Evolutionary conservation across 2,113 vertebrate species (phyloP).

Genomic region (Scatophagus argus): DNA sequence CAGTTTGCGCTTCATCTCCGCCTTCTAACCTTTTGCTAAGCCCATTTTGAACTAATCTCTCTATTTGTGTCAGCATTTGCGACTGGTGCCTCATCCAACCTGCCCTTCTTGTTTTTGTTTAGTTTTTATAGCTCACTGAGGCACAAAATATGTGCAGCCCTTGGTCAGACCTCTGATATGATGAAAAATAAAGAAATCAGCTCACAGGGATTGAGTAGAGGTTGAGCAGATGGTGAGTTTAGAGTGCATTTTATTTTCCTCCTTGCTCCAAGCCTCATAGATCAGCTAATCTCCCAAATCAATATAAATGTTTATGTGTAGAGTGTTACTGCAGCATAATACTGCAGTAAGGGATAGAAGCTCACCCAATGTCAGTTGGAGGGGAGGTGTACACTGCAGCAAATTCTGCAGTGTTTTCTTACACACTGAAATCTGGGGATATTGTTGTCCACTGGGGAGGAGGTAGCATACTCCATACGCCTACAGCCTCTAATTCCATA

Average conservation of each 20-base stretch:
- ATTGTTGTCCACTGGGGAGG: slow-evolving; percentile 6
- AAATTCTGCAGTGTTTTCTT: slow-evolving; percentile 69
- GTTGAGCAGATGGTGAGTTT: not conserved
- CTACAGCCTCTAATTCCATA: not conserved
- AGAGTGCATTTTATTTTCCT: slow-evolving; percentile 27
- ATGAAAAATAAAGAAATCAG: slow-evolving; percentile 9
- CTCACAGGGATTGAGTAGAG: not conserved
- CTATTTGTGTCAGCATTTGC: slow-evolving; percentile 26
- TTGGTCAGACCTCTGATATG: not conserved
- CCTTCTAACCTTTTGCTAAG: slow-evolving; percentile 73
- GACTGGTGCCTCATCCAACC: slow-evolving; percentile 60
- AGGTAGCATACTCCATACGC: not conserved
- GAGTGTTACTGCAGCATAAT: slow-evolving; percentile 39
- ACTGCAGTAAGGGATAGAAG: slow-evolving; percentile 58
- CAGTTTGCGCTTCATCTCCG: slow-evolving; percentile 93
- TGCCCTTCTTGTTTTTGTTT: slow-evolving; percentile 32
- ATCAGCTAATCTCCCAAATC: slow-evolving; percentile 30
- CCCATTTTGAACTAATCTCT: slow-evolving; percentile 59
- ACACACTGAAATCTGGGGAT: slow-evolving; percentile 28
- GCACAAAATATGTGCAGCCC: not conserved
- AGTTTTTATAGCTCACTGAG: not conserved
- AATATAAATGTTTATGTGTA: slow-evolving; percentile 29
- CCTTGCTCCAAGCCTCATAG: not conserved
- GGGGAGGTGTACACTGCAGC: slow-evolving; percentile 69
- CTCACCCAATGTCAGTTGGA: slow-evolving; percentile 34